Evolutionary conservation across 2,888 invertebrate species (phyloP).

Genomic region (Teinopalpus imperialis): DNA sequence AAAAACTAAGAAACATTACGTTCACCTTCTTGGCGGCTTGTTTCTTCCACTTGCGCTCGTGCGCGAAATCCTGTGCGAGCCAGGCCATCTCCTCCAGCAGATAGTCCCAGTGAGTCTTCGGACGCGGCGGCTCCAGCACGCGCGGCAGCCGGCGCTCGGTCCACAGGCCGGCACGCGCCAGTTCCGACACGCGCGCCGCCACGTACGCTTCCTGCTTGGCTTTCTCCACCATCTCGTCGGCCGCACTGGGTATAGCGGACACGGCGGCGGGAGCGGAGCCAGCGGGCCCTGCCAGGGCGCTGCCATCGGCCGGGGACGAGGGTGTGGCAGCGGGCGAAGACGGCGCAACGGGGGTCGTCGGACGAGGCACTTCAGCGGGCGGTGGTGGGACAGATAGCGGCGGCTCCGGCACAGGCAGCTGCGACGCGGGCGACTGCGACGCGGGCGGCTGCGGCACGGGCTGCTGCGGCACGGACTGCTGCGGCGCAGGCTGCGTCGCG

Average conservation of each 20-base stretch:
- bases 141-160: conserved; percentile 95
- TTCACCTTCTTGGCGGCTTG: conserved; percentile 93
- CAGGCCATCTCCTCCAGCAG: conserved; percentile 99
- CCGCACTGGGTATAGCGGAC: conserved; percentile 54
- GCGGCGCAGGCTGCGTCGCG: conserved; percentile 40
- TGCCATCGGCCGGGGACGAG: conserved; percentile 27
- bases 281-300: no score
- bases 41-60: conserved; percentile 99
- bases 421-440: conserved; percentile 79
- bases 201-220: conserved; percentile 93
- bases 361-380: conserved; percentile 41
- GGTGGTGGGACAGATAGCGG: background rate
- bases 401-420: conserved; percentile 50
- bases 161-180: conserved; percentile 98
- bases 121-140: conserved; percentile 93
- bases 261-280: conserved; percentile 50
- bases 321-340: conserved; percentile 27
- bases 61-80: conserved; percentile 98
- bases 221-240: conserved; percentile 68
- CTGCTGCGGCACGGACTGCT: conserved; percentile 81
- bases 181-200: conserved; percentile 94
- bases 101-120: conserved; percentile 99
- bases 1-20: no score
- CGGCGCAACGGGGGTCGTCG: conserved; percentile 79
- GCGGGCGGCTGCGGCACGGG: conserved; percentile 83